Conservation (phyloP, 2,113 vertebrate genomes). For the Zosterops japonicus region DNA sequence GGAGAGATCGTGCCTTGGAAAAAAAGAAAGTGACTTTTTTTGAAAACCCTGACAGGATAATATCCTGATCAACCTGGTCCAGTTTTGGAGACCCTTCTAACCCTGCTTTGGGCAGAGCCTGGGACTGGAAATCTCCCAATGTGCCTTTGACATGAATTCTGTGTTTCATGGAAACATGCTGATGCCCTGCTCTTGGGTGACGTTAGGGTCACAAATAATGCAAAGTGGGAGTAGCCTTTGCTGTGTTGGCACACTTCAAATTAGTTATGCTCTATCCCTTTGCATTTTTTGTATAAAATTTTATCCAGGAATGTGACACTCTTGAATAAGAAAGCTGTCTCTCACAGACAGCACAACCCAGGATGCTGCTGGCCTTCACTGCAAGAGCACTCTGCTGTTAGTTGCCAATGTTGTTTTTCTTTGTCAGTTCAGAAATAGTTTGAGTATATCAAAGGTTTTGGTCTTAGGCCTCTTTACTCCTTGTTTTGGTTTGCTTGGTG, state of each 20-base stretch:
- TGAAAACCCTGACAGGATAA: neutral
- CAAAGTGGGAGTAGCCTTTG: neutral
- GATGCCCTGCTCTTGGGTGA: neutral
- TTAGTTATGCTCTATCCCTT: neutral
- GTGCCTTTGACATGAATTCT: neutral
- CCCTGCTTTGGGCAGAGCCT: neutral
- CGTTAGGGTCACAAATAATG: neutral
- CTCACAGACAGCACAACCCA: neutral
- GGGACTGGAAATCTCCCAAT: neutral
- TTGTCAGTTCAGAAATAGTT: neutral
- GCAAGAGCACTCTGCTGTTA: neutral
- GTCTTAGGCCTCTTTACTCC: neutral
- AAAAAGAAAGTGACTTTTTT: neutral
- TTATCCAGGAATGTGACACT: neutral
- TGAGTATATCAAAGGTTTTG: neutral
- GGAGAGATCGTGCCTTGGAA: neutral
- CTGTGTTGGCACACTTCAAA: neutral
- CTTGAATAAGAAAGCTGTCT: neutral
- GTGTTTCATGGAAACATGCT: neutral
- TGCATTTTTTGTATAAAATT: neutral
- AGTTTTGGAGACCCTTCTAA: neutral
- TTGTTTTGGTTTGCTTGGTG: neutral
- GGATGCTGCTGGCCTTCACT: neutral
- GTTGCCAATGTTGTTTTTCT: neutral
- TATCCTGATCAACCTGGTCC: neutral